Conservation (phyloP, 1,140 invertebrate genomes). For the Drosophila miranda region DNA sequence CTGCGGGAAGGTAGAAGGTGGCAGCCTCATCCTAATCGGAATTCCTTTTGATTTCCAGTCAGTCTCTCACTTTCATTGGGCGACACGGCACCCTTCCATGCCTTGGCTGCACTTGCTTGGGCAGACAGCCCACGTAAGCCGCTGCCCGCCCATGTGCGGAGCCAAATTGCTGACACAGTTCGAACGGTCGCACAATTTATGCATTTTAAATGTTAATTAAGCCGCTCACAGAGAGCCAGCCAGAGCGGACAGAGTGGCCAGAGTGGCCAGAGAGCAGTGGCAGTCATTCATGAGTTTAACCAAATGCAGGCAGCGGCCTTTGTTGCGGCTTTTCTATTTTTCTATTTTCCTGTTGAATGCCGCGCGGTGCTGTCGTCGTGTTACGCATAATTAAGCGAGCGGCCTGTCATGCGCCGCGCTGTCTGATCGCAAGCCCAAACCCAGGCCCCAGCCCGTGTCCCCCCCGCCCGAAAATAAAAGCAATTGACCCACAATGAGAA, state of each 20-base stretch:
- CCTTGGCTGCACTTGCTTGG: constrained; percentile 37
- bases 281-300: constrained; percentile 57
- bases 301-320: constrained; percentile 34
- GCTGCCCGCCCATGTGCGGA: constrained; percentile 30
- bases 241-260: constrained; percentile 31
- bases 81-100: constrained; percentile 9
- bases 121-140: constrained; percentile 28
- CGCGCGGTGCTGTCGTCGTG: constrained; percentile 46
- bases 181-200: constrained; percentile 56
- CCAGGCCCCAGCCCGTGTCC: neutral
- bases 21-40: no score
- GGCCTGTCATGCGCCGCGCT: constrained; percentile 49
- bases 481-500: constrained; percentile 61
- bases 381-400: constrained; percentile 74
- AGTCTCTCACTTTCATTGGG: constrained; percentile 27
- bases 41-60: neutral
- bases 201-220: constrained; percentile 63
- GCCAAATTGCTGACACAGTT: constrained; percentile 57
- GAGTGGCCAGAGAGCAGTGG: constrained; percentile 15
- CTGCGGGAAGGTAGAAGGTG: constrained; percentile 4
- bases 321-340: constrained; percentile 48
- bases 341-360: constrained; percentile 33
- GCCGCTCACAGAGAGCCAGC: constrained; percentile 16
- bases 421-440: constrained; percentile 54
- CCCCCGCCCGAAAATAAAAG: constrained; percentile 14